phyloP scores from a whole-genome alignment of 2,113 vertebrate genomes.

The Phalacrocorax brasilianus region DNA sequence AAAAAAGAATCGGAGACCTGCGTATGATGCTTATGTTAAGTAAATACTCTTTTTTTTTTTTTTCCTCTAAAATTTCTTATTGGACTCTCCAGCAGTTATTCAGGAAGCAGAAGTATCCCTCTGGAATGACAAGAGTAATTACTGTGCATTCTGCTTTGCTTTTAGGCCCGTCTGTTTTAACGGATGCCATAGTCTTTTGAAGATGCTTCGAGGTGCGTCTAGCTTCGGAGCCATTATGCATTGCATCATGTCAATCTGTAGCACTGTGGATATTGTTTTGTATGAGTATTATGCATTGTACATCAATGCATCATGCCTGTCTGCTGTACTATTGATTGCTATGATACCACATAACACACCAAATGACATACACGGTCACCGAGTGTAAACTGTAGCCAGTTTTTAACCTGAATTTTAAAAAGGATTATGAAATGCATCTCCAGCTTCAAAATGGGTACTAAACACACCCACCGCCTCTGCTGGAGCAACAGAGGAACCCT shows the following conservation, averaged over 20 bases:
- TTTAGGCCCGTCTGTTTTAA: neutral
- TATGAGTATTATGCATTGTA: neutral
- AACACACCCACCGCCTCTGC: neutral
- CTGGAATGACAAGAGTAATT: neutral
- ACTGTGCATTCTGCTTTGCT: conserved; percentile 4
- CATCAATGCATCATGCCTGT: neutral
- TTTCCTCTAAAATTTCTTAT: neutral
- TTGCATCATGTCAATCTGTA: conserved; percentile 35
- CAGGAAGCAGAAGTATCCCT: neutral
- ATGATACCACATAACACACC: neutral
- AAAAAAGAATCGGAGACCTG: neutral
- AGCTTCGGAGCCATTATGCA: neutral
- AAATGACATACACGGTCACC: neutral
- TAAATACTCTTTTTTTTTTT: neutral
- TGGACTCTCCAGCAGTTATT: neutral
- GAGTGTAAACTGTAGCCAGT: neutral
- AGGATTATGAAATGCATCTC: neutral
- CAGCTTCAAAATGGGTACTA: neutral
- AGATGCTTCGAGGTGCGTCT: conserved; percentile 6
- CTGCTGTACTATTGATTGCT: conserved; percentile 39
- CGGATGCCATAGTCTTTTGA: neutral
- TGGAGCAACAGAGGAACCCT: neutral
- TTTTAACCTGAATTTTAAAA: neutral
- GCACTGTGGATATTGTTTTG: conserved; percentile 29
- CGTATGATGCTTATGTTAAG: neutral